Percentiles rank a stretch among this genome's conserved stretches.
phyloP scores from a whole-genome alignment of 2,888 invertebrate species.

The Crioceris asparagi region DNA sequence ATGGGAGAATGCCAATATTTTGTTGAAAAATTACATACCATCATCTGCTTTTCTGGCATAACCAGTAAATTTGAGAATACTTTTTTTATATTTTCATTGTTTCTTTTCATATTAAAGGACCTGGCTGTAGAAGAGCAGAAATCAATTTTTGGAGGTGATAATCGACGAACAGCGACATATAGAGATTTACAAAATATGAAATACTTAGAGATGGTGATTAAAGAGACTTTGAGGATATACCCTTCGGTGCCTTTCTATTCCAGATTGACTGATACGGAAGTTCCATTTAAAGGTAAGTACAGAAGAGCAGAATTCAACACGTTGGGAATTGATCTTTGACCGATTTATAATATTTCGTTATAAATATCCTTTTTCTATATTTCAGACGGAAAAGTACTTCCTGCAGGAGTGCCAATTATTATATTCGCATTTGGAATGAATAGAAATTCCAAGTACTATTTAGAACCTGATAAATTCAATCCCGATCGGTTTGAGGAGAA shows the following conservation, averaged over 20 bases:
- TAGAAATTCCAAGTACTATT: constrained; percentile 40
- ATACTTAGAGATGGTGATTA: constrained; percentile 21
- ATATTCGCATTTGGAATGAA: constrained; percentile 41
- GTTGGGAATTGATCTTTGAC: too few species aligned
- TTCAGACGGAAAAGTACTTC: constrained; percentile 23
- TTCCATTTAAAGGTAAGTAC: constrained; percentile 17
- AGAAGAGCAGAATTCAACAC: too few species aligned
- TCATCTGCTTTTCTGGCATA: too few species aligned
- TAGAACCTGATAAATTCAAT: constrained; percentile 42
- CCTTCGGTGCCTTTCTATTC: constrained; percentile 30
- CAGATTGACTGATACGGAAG: constrained; percentile 35
- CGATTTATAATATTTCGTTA: too few species aligned
- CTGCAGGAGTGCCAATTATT: constrained; percentile 35
- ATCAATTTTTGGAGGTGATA: constrained; percentile 14
- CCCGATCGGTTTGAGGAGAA: constrained; percentile 44
- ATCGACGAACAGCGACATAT: constrained; percentile 8
- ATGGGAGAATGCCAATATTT: too few species aligned
- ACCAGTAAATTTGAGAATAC: background rate
- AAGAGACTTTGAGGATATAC: constrained; percentile 17
- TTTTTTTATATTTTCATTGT: background rate
- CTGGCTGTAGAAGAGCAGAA: constrained; percentile 15
- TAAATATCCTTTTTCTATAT: constrained; percentile 6
- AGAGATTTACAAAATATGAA: constrained; percentile 20
- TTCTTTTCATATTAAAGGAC: constrained; percentile 8
- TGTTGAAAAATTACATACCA: too few species aligned